Percentiles rank a stretch among this genome's conserved stretches.
Evolutionary conservation across 2,113 vertebrate species (phyloP).

Genomic region (Oceanites oceanicus): DNA sequence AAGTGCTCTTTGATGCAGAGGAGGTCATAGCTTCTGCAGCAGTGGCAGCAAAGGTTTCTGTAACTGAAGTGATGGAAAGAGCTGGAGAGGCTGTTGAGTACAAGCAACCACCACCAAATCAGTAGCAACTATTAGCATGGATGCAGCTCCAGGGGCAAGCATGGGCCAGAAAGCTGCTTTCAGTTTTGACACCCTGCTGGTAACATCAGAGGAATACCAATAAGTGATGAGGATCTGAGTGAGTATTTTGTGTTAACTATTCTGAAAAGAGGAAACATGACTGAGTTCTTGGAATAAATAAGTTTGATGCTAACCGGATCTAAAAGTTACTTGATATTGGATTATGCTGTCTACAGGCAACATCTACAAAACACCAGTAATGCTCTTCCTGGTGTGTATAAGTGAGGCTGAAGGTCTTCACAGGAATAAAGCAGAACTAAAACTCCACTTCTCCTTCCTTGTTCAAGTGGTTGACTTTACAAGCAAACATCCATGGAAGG

Average conservation of each 20-base stretch:
- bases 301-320: background rate
- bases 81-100: slow-evolving; percentile 62
- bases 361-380: background rate
- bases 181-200: slow-evolving; percentile 68
- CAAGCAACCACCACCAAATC: slow-evolving; percentile 72
- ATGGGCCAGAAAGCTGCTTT: slow-evolving; percentile 80
- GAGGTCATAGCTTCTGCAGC: slow-evolving; percentile 73
- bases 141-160: slow-evolving; percentile 66
- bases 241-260: background rate
- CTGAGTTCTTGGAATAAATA: background rate
- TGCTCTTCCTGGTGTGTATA: rapidly evolving
- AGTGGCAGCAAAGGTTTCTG: slow-evolving; percentile 71
- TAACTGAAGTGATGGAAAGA: slow-evolving; percentile 19
- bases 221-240: slow-evolving; percentile 75
- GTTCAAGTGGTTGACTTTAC: background rate
- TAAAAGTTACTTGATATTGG: background rate
- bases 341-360: background rate
- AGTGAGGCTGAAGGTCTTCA: background rate
- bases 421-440: background rate
- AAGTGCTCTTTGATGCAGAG: slow-evolving; percentile 77
- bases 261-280: background rate
- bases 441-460: background rate
- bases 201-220: slow-evolving; percentile 73
- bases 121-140: slow-evolving; percentile 63
- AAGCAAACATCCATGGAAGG: background rate